phyloP scores from a whole-genome alignment of 2,888 invertebrate species.

The Gasteruption jaculator region DNA sequence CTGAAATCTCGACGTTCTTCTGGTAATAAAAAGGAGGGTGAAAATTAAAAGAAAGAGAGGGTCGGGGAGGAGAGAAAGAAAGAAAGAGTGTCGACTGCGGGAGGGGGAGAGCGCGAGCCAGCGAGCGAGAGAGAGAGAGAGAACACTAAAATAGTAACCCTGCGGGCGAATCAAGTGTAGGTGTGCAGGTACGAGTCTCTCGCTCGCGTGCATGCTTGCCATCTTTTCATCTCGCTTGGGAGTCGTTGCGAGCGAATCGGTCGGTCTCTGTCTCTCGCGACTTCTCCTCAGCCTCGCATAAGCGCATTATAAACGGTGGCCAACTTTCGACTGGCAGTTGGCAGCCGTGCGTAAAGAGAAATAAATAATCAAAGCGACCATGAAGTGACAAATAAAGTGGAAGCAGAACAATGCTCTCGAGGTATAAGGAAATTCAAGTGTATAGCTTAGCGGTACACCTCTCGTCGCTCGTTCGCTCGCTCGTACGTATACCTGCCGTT shows the following conservation, averaged over 20 bases:
- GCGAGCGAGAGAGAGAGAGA: no score
- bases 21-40: no score
- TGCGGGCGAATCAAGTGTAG: constrained; percentile 23
- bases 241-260: constrained; percentile 12
- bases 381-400: constrained; percentile 51
- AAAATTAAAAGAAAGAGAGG: constrained; percentile 31
- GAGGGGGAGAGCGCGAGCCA: constrained; percentile 4
- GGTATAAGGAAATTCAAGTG: constrained; percentile 29
- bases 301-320: constrained; percentile 33
- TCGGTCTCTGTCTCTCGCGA: constrained; percentile 4
- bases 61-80: no score
- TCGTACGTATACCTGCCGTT: no score
- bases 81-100: neutral
- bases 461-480: no score
- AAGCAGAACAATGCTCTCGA: constrained; percentile 45
- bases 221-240: constrained; percentile 16
- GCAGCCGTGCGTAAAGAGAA: constrained; percentile 49
- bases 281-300: constrained; percentile 1
- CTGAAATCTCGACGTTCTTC: no score
- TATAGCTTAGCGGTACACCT: no score
- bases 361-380: constrained; percentile 52
- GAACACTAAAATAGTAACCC: constrained; percentile 31
- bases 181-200: constrained; percentile 28
- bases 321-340: constrained; percentile 42
- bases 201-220: constrained; percentile 18